Evolutionary conservation across 2,888 invertebrate genomes (phyloP).

Genomic region (Odontothrips loti): DNA sequence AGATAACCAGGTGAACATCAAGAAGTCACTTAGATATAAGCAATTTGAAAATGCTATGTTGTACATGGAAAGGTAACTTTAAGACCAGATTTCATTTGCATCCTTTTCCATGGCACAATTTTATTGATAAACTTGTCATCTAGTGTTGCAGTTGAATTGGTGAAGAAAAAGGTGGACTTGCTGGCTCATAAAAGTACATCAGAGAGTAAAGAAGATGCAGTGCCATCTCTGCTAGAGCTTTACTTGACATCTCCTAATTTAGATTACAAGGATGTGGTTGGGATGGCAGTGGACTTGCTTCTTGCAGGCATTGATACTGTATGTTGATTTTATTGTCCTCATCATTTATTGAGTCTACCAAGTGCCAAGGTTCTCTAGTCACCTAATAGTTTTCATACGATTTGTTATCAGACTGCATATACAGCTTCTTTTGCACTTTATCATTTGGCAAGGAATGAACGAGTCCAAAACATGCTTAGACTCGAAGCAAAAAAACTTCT

Average conservation of each 20-base stretch:
- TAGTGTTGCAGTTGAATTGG: constrained; percentile 63
- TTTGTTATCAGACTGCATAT: constrained; percentile 64
- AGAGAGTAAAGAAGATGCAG: constrained; percentile 33
- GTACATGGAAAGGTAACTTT: constrained; percentile 57
- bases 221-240: constrained; percentile 58
- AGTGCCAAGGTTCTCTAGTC: constrained; percentile 8
- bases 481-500: constrained; percentile 56
- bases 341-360: background rate
- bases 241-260: constrained; percentile 66
- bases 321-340: constrained; percentile 41
- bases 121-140: constrained; percentile 33
- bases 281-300: constrained; percentile 77
- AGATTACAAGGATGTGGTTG: constrained; percentile 73
- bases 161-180: constrained; percentile 43
- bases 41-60: constrained; percentile 62
- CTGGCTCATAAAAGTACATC: constrained; percentile 34
- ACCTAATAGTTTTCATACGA: constrained; percentile 33
- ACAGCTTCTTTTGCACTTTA: constrained; percentile 73
- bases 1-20: constrained; percentile 52
- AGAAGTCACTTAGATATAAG: constrained; percentile 63
- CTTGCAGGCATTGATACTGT: constrained; percentile 85
- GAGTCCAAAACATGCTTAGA: constrained; percentile 63
- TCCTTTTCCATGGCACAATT: background rate
- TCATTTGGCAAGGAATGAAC: constrained; percentile 66
- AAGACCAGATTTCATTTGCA: too few species aligned